Percentiles rank a stretch among this genome's conserved stretches.
phyloP scores from a whole-genome alignment of 2,888 invertebrate genomes.

The Agrotis puta region DNA sequence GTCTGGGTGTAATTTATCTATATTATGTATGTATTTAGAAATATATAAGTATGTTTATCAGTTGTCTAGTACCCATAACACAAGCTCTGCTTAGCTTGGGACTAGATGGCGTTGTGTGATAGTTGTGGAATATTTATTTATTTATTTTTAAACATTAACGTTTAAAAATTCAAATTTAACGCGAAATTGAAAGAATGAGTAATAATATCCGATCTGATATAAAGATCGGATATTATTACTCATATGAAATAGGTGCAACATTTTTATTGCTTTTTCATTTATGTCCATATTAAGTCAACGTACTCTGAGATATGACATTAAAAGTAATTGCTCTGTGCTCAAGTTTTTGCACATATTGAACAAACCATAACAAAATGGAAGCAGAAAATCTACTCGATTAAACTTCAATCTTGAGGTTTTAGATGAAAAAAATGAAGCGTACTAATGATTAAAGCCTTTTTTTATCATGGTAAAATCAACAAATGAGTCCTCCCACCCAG shows the following conservation, averaged over 20 bases:
- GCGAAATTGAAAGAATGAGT: background rate
- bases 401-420: background rate
- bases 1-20: too few relatives aligned
- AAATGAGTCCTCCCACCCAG: too few relatives aligned
- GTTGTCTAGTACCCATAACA: too few relatives aligned
- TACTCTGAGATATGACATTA: constrained; percentile 49
- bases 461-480: too few relatives aligned
- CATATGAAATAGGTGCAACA: constrained; percentile 30
- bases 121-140: too few relatives aligned
- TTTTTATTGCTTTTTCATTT: constrained; percentile 29
- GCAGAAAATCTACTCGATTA: constrained; percentile 22
- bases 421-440: background rate
- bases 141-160: background rate
- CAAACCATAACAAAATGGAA: background rate
- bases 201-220: constrained; percentile 25
- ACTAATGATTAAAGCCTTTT: background rate
- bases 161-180: too few relatives aligned
- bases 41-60: too few relatives aligned
- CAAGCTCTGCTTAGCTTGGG: too few relatives aligned
- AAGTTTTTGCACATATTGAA: constrained; percentile 52
- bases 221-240: constrained; percentile 17
- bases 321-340: constrained; percentile 53
- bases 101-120: too few relatives aligned
- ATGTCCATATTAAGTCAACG: constrained; percentile 52
- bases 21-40: too few relatives aligned